phyloP scores from a whole-genome alignment of 2,888 invertebrate genomes.

The Baccha elongata region DNA sequence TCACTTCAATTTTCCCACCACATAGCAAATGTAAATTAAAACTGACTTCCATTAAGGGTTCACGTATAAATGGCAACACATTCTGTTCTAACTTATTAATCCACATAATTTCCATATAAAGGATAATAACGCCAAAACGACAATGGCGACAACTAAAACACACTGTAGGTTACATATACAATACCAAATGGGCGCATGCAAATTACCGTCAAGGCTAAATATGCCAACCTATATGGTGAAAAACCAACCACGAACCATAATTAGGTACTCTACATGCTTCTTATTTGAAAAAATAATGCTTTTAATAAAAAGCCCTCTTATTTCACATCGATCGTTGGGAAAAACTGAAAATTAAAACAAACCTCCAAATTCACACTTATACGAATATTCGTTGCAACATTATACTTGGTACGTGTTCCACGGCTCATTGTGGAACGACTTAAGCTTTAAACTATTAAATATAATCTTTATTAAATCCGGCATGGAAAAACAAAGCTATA shows the following conservation, averaged over 20 bases:
- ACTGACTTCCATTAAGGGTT: background rate
- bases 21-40: background rate
- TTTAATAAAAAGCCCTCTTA: constrained; percentile 1
- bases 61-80: background rate
- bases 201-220: background rate
- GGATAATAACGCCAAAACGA: constrained; percentile 50
- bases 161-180: background rate
- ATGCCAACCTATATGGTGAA: constrained; percentile 3
- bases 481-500: no score
- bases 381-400: background rate
- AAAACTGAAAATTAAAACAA: background rate
- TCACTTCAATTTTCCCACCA: background rate
- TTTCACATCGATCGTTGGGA: no score
- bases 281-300: no score
- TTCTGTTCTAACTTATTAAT: constrained; percentile 21
- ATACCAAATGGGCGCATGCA: background rate
- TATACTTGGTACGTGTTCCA: constrained; percentile 2
- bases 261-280: constrained; percentile 31
- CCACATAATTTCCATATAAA: constrained; percentile 54
- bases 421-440: background rate
- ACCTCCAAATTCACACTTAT: constrained; percentile 8
- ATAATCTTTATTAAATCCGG: constrained; percentile 3
- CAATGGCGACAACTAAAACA: background rate
- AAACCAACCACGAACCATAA: constrained; percentile 50
- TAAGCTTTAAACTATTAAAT: constrained; percentile 26